Evolutionary conservation across 1,140 invertebrate species (phyloP).

Genomic region (Nilaparvata lugens): DNA sequence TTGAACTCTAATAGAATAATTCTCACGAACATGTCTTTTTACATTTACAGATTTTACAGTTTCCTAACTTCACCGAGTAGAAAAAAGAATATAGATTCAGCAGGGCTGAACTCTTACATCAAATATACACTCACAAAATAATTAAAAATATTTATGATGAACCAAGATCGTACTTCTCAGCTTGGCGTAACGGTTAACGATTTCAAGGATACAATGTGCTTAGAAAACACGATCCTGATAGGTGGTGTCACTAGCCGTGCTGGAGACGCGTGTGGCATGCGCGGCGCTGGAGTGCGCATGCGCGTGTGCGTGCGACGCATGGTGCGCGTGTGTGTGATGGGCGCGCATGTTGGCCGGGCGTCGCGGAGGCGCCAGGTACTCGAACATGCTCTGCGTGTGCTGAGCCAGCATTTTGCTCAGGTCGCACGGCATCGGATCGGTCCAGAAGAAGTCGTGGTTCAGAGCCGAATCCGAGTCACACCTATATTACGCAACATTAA

Average conservation of each 20-base stretch:
- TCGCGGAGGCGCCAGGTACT: slow-evolving; percentile 79
- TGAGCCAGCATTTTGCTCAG: slow-evolving; percentile 87
- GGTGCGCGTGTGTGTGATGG: slow-evolving; percentile 53
- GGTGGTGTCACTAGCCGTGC: slow-evolving; percentile 47
- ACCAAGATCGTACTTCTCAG: no score
- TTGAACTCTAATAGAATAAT: no score
- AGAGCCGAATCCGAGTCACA: slow-evolving; percentile 81
- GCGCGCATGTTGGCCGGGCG: slow-evolving; percentile 57
- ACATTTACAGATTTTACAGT: no score
- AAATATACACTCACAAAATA: no score
- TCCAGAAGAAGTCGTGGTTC: slow-evolving; percentile 98
- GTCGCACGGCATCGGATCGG: slow-evolving; percentile 89
- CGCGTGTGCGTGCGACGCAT: slow-evolving; percentile 34
- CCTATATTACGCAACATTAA: no score
- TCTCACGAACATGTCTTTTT: no score
- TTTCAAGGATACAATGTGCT: not conserved
- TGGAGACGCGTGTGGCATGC: no score
- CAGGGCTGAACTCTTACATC: no score
- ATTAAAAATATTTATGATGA: no score
- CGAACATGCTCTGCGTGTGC: slow-evolving; percentile 93
- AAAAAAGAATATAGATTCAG: no score
- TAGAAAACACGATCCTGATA: slow-evolving; percentile 70
- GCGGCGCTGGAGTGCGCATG: slow-evolving; percentile 34
- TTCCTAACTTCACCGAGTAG: no score
- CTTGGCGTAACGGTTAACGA: no score